These are phyloP conservation scores for Diarsia rubi DNA, from an alignment of 2,888 invertebrate genomes.

Conservation along the genomic window DNA sequence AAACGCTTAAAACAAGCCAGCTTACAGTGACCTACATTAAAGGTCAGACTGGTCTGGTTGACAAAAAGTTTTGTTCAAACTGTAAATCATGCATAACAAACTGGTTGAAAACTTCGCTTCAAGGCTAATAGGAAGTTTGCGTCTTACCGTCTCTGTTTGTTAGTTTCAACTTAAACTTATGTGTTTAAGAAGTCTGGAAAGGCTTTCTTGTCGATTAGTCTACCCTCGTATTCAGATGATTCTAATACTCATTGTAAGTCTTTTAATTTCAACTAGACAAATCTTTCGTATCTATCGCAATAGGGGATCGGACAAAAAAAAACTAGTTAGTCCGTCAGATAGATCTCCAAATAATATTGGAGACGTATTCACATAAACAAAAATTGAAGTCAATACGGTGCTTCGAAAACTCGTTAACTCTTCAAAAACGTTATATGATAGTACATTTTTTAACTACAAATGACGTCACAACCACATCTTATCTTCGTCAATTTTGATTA, in stretches of 20 bases:
- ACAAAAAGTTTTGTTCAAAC: constrained; percentile 55
- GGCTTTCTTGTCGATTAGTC: constrained; percentile 19
- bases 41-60: constrained; percentile 29
- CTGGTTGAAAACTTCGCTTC: constrained; percentile 54
- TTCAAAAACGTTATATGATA: no score
- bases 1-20: constrained; percentile 24
- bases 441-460: no score
- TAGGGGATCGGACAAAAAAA: no score
- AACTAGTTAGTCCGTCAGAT: no score
- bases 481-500: no score
- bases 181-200: constrained; percentile 33
- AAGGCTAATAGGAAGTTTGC: constrained; percentile 58
- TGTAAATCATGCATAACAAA: constrained; percentile 54
- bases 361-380: no score
- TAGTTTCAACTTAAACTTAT: constrained; percentile 46
- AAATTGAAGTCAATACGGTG: no score
- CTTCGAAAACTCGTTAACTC: no score
- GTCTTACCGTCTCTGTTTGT: constrained; percentile 38
- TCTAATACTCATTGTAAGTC: not conserved
- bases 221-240: constrained; percentile 16
- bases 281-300: no score
- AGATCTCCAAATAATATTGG: no score
- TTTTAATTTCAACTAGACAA: no score
- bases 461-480: no score
- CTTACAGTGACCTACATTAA: constrained; percentile 17